These are phyloP conservation scores for Campoletis sonorensis DNA, from an alignment of 1,140 invertebrate species.

Conservation along the genomic window DNA sequence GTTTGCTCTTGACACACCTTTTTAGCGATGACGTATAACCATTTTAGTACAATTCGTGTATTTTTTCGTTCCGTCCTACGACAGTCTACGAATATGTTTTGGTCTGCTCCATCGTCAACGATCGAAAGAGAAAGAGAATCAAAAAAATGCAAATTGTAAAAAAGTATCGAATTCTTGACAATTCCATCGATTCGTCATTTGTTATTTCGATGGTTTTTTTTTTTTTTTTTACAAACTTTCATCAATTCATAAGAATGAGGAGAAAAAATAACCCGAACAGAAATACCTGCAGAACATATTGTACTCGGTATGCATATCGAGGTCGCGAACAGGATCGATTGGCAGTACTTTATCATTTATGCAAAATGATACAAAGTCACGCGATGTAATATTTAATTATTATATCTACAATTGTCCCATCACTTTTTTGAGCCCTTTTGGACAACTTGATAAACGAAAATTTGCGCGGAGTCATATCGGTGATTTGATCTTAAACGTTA, in stretches of 20 bases:
- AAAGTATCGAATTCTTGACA: background rate
- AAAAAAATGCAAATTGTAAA: background rate
- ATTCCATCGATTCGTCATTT: too few relatives aligned
- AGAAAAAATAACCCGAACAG: background rate
- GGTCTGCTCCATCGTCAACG: too few relatives aligned
- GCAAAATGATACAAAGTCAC: background rate
- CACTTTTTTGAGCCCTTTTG: background rate
- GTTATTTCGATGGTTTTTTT: too few relatives aligned
- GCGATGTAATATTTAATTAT: background rate
- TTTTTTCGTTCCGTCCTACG: too few relatives aligned
- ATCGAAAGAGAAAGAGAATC: too few relatives aligned
- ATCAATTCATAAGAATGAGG: too few relatives aligned
- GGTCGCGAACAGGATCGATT: background rate
- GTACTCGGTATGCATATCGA: background rate
- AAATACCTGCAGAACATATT: background rate
- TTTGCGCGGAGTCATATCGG: background rate
- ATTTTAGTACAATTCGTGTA: too few relatives aligned
- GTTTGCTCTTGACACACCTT: too few relatives aligned
- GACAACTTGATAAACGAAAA: background rate
- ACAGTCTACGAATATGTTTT: too few relatives aligned
- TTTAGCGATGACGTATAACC: too few relatives aligned
- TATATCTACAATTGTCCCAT: background rate
- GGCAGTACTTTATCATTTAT: constrained; percentile 6
- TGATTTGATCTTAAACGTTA: too few relatives aligned
- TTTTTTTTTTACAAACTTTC: too few relatives aligned